A percentile compares a stretch with the other conserved stretches of the same genome.
Evolutionary conservation across 2,888 invertebrate species (phyloP).

Genomic region (Biston betularia): DNA sequence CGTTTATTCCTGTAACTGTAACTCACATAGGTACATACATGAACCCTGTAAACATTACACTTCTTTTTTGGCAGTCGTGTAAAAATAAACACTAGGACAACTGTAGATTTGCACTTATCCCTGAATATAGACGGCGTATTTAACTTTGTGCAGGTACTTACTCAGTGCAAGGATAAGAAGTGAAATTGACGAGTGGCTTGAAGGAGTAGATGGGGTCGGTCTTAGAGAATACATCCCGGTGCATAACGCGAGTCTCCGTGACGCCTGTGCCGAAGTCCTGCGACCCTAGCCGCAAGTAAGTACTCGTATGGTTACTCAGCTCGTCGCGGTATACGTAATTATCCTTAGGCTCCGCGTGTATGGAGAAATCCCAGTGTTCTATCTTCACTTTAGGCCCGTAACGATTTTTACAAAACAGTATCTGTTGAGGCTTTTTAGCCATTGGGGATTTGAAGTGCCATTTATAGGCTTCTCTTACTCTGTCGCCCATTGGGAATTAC

Average conservation of each 20-base stretch:
- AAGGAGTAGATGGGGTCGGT: constrained; percentile 74
- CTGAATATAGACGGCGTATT: background rate
- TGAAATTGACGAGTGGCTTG: constrained; percentile 79
- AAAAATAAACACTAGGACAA: no score
- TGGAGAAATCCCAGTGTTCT: constrained; percentile 76
- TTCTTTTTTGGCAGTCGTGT: no score
- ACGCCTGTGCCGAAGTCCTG: constrained; percentile 69
- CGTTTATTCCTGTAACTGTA: no score
- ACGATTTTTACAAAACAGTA: constrained; percentile 76
- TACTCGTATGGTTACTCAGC: constrained; percentile 78
- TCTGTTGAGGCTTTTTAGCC: constrained; percentile 77
- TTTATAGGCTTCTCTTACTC: constrained; percentile 30
- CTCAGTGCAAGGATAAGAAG: constrained; percentile 81
- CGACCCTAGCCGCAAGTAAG: constrained; percentile 76
- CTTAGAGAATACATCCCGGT: constrained; percentile 74
- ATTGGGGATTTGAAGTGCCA: constrained; percentile 69
- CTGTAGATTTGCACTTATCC: no score
- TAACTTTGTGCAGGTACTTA: constrained; percentile 52
- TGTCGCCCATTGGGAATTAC: constrained; percentile 6
- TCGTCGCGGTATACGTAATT: constrained; percentile 79
- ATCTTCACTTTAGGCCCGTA: constrained; percentile 75
- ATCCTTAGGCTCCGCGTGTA: constrained; percentile 78
- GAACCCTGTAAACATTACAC: no score
- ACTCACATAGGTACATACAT: no score
- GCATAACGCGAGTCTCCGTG: constrained; percentile 80